Base-by-base conservation (phyloP, 1,140 invertebrate species). In the Cydia pomonella region DNA sequence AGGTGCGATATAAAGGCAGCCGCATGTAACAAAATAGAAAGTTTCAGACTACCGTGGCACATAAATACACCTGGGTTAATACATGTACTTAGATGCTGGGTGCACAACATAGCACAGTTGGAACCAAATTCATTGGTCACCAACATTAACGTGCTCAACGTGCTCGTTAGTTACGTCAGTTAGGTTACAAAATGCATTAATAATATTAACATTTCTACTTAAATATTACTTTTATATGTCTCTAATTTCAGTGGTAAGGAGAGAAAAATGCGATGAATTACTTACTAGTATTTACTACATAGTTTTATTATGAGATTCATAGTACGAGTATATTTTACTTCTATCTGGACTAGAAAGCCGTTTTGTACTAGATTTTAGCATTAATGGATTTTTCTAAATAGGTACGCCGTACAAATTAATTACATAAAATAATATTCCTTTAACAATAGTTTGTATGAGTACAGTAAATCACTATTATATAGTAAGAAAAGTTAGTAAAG, bases 21-120 rank as follows among this genome's bases (percentile, higher is more conserved):
- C 92, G 92, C 93, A 94, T 94, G 93, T 90, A 94, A 94, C 92
- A 94, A 94, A 93, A 93, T 89, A 92, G 83, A 93, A 92, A 89
- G 63, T 79, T 92, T 91, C 87, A 90, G 85, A 92, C 84, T 82
- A 83, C 84, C 79, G 75, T 77, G 76, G 76, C 75, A 75, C 47
- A 66, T 29, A 5, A 64, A 73, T 25, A 78, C 59, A 69, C 74
- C 64, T 9, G 47, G 23, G 25, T 62, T 33, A 38, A 62, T 63
- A 50, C 72, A 69, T 47, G n/a, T 73, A 47, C 23, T 44, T 75
- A 29, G n/a, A 27, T 66, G 25, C 16, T 25, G 23, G 16, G 53
- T 21, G 73, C 47, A 59, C 29, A 53, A 18, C 23, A 33, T 10
- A 47, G 47, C 59, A 59, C 27, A 59, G 50, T 41, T 23, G 50